These are phyloP conservation scores for Pteruthius melanotis DNA, from an alignment of 2,113 vertebrate genomes.

Conservation along the genomic window DNA sequence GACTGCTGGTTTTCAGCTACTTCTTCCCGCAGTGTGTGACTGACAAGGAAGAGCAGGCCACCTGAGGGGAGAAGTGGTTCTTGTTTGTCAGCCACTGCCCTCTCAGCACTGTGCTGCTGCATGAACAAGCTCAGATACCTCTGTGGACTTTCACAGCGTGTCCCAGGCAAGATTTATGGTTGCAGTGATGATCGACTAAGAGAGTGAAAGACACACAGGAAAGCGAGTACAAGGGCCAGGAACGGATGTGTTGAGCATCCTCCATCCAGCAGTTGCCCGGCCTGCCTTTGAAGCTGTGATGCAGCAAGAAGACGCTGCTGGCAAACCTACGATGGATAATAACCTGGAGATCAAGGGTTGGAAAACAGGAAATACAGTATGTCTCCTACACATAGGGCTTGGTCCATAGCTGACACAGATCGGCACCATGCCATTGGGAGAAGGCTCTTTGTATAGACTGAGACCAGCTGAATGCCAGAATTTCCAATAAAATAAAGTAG, in stretches of 20 bases:
- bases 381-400: neutral
- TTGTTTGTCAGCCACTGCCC: neutral
- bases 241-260: neutral
- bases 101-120: neutral
- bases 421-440: neutral
- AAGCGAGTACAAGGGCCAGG: neutral
- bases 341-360: neutral
- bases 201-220: neutral
- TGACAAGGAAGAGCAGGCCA: constrained; percentile 36
- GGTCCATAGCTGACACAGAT: neutral
- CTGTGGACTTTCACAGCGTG: neutral
- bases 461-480: constrained; percentile 23
- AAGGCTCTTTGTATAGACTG: neutral
- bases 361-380: neutral
- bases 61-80: constrained; percentile 10
- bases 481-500: constrained; percentile 27
- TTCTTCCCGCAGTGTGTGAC: neutral
- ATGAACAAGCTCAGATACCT: neutral
- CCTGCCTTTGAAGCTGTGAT: neutral
- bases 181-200: neutral
- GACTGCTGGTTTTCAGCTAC: constrained; percentile 17
- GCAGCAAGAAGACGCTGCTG: neutral
- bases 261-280: neutral
- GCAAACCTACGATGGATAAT: neutral
- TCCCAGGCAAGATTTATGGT: neutral